Base-by-base conservation (phyloP, 2,797 vertebrate species). In the Lacerta viridis region DNA sequence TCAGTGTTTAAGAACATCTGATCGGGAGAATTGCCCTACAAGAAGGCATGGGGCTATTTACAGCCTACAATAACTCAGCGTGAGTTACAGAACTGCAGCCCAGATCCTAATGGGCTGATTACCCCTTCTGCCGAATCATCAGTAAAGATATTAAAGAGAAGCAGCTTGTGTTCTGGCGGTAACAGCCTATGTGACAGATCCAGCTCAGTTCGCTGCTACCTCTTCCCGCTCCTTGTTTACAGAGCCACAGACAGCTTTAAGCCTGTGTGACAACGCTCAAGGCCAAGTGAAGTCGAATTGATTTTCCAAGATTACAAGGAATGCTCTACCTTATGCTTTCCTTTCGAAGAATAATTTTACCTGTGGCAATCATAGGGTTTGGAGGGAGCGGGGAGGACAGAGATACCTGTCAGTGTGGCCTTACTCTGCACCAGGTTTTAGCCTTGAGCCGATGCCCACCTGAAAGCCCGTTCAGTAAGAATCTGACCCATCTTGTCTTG, bases 221-320 rank as follows among this genome's bases (percentile, higher is more conserved):
- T 78, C 29, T 41, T 15, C 87, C 15, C 59, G 66, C 27, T 89
- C 41, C 46, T 76, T 89, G 43, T 61, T n/a, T 76, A 55, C 39
- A 87, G 59, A 90, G 84, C n/a, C 77, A 50, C 7, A 83, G 59
- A 43, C 55, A 17, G 4, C 79, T 86, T 64, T 27, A 87, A 18
- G 17, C 1, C 0, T 55, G 27, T 9, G 17, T 92, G 55, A 55
- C 78, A 83, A 85, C 83, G 83, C 17, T 88, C 75, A 17, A 85
- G 69, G 87, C 27, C 80, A 75, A 29, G 20, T 1, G 64, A 36
- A 74, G 86, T 93, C 72, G 90, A 93, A 90, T 43, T 64, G 79
- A 94, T 92, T 89, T 91, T 90, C 91, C 85, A 93, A 72, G 55
- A 80, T 94, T 93, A 85, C 86, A 71, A 79, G 81, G 78, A 36